Conservation (phyloP, 2,888 invertebrate genomes). For the Rapana venosa region DNA sequence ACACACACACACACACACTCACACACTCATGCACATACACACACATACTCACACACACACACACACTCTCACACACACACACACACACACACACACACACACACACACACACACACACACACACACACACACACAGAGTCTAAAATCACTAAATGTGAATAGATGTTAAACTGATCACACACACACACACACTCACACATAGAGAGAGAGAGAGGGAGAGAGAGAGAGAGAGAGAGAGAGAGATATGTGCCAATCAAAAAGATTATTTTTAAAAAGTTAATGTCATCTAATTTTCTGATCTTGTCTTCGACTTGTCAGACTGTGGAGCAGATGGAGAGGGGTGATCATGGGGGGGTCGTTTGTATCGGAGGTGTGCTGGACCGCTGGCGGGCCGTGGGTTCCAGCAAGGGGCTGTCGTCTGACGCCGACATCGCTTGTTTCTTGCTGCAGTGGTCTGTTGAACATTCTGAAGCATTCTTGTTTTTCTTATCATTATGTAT, state of each 20-base stretch:
- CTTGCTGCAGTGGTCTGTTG: conserved; percentile 10
- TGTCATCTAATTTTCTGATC: not conserved
- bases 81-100: not conserved
- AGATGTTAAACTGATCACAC: not conserved
- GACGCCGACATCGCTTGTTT: conserved; percentile 20
- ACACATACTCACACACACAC: not conserved
- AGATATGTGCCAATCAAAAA: not conserved
- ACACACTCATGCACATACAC: not conserved
- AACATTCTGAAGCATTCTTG: not conserved
- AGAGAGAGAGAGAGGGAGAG: too few species aligned
- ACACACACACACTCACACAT: too few species aligned
- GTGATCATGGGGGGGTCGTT: not conserved
- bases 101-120: conserved; percentile 11
- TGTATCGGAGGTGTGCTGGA: not conserved
- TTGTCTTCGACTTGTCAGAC: not conserved
- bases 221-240: not conserved
- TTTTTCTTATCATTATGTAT: not conserved
- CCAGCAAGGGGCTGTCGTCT: not conserved
- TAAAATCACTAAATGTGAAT: not conserved
- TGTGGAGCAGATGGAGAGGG: not conserved
- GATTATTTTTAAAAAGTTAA: too few species aligned
- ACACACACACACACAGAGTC: not conserved
- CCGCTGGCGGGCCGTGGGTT: not conserved
- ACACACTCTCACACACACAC: not conserved
- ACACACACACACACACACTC: too few species aligned